Evolutionary conservation across 2,888 invertebrate species (phyloP), one percentile per base, ranked within the genome.

Genomic region (Aphidoletes aphidimyza): DNA sequence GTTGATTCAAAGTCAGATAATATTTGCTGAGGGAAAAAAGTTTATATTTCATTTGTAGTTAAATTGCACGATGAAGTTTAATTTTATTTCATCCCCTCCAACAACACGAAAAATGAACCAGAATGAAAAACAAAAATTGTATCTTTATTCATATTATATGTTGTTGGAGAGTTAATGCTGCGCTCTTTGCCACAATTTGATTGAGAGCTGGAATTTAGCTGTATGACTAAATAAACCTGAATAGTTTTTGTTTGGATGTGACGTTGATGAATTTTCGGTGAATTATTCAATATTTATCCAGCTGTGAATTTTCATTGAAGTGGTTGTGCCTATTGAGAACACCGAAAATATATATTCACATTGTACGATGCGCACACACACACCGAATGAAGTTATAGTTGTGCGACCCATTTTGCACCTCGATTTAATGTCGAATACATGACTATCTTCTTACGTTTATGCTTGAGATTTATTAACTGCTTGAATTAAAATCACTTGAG

Each of bases 181-280:
- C 11, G 69, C 69, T 30, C 69, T 69, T 69, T 30, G 30, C 26
- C 69, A 14, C 17, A n/a, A n/a, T 5, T 30, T 69, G 69, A 26
- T 30, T 30, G 69, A 69, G 69, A 30, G 69, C 69, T 30, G 5
- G 1, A 69, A 69, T 69, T 69, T 6, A 1, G 69, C 69, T 14
- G n/a, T n/a, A 69, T 34, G 34, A 69, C 69, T 69, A 69, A 69
- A 69, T 69, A 69, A 54, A 54, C 34, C 54, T 54, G 54, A n/a
- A n/a, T n/a, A 3, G 14, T 30, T 69, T 3, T 30, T 69, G 69
- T 30, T 26, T 30, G 26, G 26, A 14, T 69, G 5, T 14, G 69
- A 69, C 26, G 69, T 34, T 34, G 69, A 69, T 69, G 69, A 69
- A 69, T 69, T 69, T 69, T 69, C 34, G 2, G n/a, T 69, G 69